Evolutionary conservation across 2,888 invertebrate species (phyloP), one percentile per base, ranked within the genome.

Genomic region (Diabrotica balteata): DNA sequence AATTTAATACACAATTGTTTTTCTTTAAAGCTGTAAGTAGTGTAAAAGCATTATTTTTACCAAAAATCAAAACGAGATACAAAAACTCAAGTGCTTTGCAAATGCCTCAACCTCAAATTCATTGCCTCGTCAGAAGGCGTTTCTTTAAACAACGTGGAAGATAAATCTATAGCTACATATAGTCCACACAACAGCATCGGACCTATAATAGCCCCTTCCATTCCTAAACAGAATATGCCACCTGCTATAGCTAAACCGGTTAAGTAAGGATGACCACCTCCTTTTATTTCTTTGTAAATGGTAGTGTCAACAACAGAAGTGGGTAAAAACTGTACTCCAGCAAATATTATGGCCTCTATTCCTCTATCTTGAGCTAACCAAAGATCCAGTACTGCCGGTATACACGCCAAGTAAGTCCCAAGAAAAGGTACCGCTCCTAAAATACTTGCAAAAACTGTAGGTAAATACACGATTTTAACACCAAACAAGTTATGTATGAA

Each of bases 191-290:
- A 88, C 59, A 98, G 88, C 45, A 99, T 88, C 0, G 99, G 99
- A 0, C 98, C 99, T 68, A 98, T 92, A 75, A 99, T 95, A 1
- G 98, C 98, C 0, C 99, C 99, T 84, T 98, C 96, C 66, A 96
- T 91, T 0, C 98, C 98, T 75, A 98, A 87, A 88, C 96, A 98
- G 85, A 97, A 97, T 80, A 99, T 95, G 57, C 99, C 99, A 9
- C 98, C 98, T 17, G 97, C 98, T 80, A 99, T 96, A 3, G 98
- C 95, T 63, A 99, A 86, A 47, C 97, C 98, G 8, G 98, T 98
- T 71, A 98, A 89, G 85, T 98, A 98, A 0, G 98, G 98, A 86
- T 98, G 98, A 3, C 97, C 96, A 32, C 94, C 77, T 7, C 97
- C 97, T 86, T 97, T 96, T 75, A 99, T 97, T 86, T 98, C 98